phyloP scores from a whole-genome alignment of 2,888 invertebrate genomes.

The Perizoma affinitatum region DNA sequence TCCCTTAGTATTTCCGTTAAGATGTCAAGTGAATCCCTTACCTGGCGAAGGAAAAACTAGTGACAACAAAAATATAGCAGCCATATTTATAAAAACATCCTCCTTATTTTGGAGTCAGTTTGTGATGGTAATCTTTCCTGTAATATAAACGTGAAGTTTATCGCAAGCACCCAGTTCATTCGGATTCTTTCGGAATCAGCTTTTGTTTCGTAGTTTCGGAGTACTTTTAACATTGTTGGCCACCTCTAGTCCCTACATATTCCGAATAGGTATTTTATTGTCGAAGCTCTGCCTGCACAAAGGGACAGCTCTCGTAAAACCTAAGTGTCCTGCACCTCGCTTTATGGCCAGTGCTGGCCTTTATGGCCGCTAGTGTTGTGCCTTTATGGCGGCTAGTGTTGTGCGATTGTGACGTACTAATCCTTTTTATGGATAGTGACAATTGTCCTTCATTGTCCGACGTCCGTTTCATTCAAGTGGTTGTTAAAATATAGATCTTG shows the following conservation, averaged over 20 bases:
- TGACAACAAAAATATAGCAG: too few relatives aligned
- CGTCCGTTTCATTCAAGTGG: constrained; percentile 9
- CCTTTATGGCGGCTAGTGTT: constrained; percentile 40
- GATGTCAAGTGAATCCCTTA: too few relatives aligned
- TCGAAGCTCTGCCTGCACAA: constrained; percentile 55
- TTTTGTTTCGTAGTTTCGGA: constrained; percentile 1
- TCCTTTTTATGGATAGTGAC: constrained; percentile 62
- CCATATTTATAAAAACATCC: too few relatives aligned
- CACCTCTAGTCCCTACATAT: constrained; percentile 42
- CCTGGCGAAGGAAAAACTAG: too few relatives aligned
- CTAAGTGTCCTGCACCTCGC: constrained; percentile 52
- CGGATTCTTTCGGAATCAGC: not conserved
- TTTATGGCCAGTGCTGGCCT: constrained; percentile 46
- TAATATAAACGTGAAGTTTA: too few relatives aligned
- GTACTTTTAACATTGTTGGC: constrained; percentile 45
- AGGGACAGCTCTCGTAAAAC: constrained; percentile 64
- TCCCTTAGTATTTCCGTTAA: too few relatives aligned
- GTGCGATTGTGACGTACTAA: constrained; percentile 44
- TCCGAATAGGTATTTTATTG: constrained; percentile 66
- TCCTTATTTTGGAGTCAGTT: too few relatives aligned
- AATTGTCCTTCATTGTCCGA: constrained; percentile 42
- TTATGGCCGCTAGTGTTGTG: constrained; percentile 42
- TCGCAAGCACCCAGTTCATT: not conserved
- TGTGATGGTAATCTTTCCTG: too few relatives aligned
- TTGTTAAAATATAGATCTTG: constrained; percentile 7